These are phyloP conservation scores for Pollenia labialis DNA, from an alignment of 2,888 invertebrate genomes.

Conservation along the genomic window DNA sequence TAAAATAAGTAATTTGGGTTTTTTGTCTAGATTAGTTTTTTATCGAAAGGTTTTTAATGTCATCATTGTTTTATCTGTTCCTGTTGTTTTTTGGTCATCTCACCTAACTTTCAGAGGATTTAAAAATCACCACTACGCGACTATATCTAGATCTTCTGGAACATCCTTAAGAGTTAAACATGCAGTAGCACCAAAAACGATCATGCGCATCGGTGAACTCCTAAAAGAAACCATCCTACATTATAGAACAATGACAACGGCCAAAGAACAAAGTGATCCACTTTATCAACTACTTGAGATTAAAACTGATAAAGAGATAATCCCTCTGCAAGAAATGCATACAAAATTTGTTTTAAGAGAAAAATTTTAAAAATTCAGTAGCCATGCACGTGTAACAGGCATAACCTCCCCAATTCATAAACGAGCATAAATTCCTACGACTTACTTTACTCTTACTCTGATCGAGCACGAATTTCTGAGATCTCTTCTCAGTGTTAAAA, in stretches of 20 bases:
- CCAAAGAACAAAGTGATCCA: conserved; percentile 82
- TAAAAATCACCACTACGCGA: conserved; percentile 60
- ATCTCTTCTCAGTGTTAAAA: neutral
- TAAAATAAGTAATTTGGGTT: conserved; percentile 40
- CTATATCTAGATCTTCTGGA: conserved; percentile 4
- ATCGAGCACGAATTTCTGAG: conserved; percentile 6
- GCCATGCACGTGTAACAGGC: conserved; percentile 80
- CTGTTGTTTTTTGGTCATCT: conserved; percentile 66
- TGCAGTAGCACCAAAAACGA: conserved; percentile 75
- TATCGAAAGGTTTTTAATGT: conserved; percentile 72
- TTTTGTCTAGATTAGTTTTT: conserved; percentile 58
- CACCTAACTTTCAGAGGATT: conserved; percentile 68
- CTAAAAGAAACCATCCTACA: conserved; percentile 70
- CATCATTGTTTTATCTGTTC: conserved; percentile 71
- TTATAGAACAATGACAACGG: conserved; percentile 79
- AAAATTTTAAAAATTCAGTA: conserved; percentile 76
- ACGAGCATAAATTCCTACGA: neutral
- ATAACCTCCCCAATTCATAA: conserved; percentile 80
- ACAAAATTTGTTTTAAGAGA: conserved; percentile 30
- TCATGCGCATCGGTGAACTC: conserved; percentile 80
- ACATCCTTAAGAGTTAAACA: conserved; percentile 15
- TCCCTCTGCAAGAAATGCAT: conserved; percentile 69
- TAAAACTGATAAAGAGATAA: conserved; percentile 83
- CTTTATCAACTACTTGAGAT: conserved; percentile 84
- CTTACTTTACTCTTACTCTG: conserved; percentile 9